These are phyloP conservation scores for Trichonephila inaurata DNA, from an alignment of 1,140 invertebrate genomes.

Conservation along the genomic window DNA sequence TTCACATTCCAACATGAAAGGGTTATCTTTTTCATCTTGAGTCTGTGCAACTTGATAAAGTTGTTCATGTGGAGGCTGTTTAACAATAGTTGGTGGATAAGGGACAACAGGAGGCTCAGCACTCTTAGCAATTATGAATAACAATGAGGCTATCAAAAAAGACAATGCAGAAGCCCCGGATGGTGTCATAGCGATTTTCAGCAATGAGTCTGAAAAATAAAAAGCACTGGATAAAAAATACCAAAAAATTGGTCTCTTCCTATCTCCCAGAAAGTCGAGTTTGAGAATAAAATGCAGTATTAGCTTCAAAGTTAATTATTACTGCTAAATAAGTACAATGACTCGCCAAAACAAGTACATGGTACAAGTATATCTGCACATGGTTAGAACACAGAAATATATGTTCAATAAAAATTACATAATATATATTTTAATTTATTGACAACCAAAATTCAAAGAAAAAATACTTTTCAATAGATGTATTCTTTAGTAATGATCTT, in stretches of 20 bases:
- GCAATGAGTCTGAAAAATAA: neutral
- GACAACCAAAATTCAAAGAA: too few relatives aligned
- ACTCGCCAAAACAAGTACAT: too few relatives aligned
- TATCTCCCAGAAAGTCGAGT: neutral
- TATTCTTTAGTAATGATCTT: neutral
- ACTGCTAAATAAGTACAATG: too few relatives aligned
- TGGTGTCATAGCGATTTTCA: neutral
- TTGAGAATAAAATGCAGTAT: neutral
- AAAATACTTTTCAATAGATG: too few relatives aligned
- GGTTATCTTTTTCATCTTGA: constrained; percentile 91
- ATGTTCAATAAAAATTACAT: too few relatives aligned
- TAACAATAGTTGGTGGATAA: constrained; percentile 92
- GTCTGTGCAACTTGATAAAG: constrained; percentile 92
- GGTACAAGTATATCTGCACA: too few relatives aligned
- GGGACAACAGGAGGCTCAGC: constrained; percentile 68
- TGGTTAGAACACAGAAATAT: too few relatives aligned
- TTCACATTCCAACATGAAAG: constrained; percentile 96
- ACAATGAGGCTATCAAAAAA: neutral
- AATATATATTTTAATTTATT: too few relatives aligned
- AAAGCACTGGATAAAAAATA: neutral
- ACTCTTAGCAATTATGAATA: neutral
- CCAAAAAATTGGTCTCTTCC: neutral
- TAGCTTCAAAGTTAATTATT: neutral
- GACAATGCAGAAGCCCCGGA: neutral
- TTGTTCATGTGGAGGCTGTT: constrained; percentile 94